phyloP scores from a whole-genome alignment of 2,888 invertebrate species.

The Bedellia somnulentella region DNA sequence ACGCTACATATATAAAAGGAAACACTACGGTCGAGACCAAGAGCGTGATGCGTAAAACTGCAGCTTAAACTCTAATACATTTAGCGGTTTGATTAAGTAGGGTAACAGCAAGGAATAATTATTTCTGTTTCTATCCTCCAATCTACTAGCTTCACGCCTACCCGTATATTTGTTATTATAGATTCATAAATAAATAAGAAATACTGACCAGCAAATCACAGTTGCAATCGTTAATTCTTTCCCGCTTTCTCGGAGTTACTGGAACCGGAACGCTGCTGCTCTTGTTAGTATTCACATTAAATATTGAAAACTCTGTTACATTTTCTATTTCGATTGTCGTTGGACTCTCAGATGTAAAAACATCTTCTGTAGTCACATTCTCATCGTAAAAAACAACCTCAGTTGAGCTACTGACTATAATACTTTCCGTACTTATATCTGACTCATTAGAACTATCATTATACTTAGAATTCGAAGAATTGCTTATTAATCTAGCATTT shows the following conservation, averaged over 20 bases:
- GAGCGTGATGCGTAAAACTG: too few species aligned
- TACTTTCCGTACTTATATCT: conserved; percentile 18
- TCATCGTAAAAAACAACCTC: conserved; percentile 38
- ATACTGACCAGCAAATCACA: conserved; percentile 40
- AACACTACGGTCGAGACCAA: too few species aligned
- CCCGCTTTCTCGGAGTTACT: conserved; percentile 17
- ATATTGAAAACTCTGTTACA: conserved; percentile 34
- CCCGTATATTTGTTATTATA: too few species aligned
- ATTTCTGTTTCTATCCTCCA: too few species aligned
- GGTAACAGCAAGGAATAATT: too few species aligned
- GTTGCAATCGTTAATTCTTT: conserved; percentile 19
- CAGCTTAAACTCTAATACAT: too few species aligned
- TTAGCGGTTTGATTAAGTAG: too few species aligned
- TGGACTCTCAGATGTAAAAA: conserved; percentile 23
- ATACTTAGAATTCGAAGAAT: conserved; percentile 13
- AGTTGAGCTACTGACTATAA: conserved; percentile 20
- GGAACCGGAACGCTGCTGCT: conserved; percentile 18
- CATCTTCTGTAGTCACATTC: conserved; percentile 23
- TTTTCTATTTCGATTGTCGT: conserved; percentile 33
- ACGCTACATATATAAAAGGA: too few species aligned
- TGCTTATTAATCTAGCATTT: conserved; percentile 10
- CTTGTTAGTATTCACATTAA: conserved; percentile 24
- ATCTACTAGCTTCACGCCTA: too few species aligned
- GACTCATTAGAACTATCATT: conserved; percentile 17
- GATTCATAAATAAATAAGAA: too few species aligned